These are phyloP conservation scores for Andinoacara biseriatus DNA, from an alignment of 2,113 vertebrate species.

Conservation along the genomic window DNA sequence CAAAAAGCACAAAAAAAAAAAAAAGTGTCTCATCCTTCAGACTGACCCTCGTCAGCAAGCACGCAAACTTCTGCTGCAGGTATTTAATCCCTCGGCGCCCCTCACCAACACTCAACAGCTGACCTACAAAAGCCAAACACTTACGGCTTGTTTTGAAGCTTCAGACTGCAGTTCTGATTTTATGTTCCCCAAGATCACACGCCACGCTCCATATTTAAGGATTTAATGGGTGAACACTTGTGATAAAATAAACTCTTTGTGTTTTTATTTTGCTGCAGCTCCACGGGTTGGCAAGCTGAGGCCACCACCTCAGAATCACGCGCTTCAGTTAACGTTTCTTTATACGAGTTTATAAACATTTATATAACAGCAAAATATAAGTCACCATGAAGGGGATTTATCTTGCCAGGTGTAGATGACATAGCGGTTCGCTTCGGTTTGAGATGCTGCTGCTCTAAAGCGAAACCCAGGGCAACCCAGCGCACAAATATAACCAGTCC, in stretches of 20 bases:
- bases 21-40: neutral
- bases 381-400: too few relatives aligned
- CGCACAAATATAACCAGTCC: neutral
- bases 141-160: too few relatives aligned
- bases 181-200: too few relatives aligned
- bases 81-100: neutral
- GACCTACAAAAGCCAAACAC: too few relatives aligned
- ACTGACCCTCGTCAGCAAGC: neutral
- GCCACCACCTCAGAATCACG: neutral
- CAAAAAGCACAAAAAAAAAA: constrained; percentile 8
- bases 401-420: neutral
- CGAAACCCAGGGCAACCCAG: too few relatives aligned
- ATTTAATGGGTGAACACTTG: too few relatives aligned
- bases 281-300: neutral
- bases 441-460: neutral
- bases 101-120: neutral
- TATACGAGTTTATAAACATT: neutral
- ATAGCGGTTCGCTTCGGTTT: neutral
- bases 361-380: neutral
- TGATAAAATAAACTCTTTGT: too few relatives aligned
- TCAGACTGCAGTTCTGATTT: too few relatives aligned
- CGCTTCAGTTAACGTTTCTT: neutral
- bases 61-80: neutral
- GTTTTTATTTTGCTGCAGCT: too few relatives aligned
- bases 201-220: too few relatives aligned